Conservation (phyloP, 1,140 invertebrate genomes). For the Drosophila burlai region DNA sequence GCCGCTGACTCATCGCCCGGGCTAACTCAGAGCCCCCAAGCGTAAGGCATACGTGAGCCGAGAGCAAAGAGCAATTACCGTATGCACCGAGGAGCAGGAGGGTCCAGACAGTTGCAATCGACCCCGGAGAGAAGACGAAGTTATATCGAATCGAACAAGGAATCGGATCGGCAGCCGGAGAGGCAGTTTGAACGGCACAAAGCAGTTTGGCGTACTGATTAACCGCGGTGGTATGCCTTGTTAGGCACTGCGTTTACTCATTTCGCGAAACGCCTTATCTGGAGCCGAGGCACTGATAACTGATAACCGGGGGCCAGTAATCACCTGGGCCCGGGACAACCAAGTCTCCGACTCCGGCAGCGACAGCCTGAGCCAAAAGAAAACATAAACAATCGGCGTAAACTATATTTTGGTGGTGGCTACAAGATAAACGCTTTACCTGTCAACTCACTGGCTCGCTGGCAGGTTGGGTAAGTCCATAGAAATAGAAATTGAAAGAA, state of each 20-base stretch:
- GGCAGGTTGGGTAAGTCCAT: constrained; percentile 26
- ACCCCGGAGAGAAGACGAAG: neutral
- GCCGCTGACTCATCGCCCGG: constrained; percentile 32
- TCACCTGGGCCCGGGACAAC: constrained; percentile 47
- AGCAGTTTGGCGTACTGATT: constrained; percentile 59
- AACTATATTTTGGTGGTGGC: constrained; percentile 30
- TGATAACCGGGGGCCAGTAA: constrained; percentile 55
- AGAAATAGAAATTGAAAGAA: constrained; percentile 4
- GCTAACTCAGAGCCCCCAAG: neutral
- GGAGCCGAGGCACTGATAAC: constrained; percentile 36
- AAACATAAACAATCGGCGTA: constrained; percentile 66
- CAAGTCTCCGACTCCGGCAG: constrained; percentile 13
- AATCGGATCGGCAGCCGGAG: constrained; percentile 1
- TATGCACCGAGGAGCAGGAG: neutral
- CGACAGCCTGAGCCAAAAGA: constrained; percentile 55
- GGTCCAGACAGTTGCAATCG: constrained; percentile 6
- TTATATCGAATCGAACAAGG: neutral
- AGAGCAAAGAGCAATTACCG: constrained; percentile 29
- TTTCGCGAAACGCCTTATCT: constrained; percentile 73
- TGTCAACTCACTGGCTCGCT: constrained; percentile 18
- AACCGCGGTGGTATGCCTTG: constrained; percentile 66
- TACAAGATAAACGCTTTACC: constrained; percentile 17
- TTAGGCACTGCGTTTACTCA: constrained; percentile 65
- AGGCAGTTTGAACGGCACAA: constrained; percentile 32
- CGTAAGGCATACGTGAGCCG: neutral